Percentiles rank a stretch among this genome's conserved stretches.
phyloP scores from a whole-genome alignment of 2,113 vertebrate species.

The Tricholaema leucomelas region DNA sequence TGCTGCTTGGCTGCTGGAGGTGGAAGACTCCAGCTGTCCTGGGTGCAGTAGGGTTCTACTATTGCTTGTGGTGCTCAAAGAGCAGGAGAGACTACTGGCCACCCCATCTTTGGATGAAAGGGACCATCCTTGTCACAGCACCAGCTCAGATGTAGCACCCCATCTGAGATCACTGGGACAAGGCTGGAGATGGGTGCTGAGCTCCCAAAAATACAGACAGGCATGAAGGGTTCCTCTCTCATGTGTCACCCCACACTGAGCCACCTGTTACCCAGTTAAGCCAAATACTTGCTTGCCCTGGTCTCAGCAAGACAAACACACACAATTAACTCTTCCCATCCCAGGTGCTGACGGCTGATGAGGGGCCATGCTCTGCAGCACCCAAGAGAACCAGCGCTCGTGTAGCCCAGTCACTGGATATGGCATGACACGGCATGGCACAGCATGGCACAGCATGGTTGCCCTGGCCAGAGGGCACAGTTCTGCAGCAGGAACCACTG shows the following conservation, averaged over 20 bases:
- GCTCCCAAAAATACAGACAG: background rate
- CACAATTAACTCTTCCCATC: background rate
- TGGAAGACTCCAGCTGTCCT: rapidly evolving
- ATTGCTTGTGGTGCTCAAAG: background rate
- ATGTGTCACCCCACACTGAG: background rate
- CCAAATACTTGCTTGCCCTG: background rate
- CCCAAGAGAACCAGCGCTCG: background rate
- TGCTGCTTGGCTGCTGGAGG: background rate
- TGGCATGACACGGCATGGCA: background rate
- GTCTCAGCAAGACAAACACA: background rate
- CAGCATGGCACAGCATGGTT: background rate
- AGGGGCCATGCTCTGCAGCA: background rate
- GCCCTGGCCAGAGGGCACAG: background rate
- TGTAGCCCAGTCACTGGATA: too few species aligned
- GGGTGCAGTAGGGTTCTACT: rapidly evolving
- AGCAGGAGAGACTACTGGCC: background rate
- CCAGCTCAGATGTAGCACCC: background rate
- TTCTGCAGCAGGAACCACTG: background rate
- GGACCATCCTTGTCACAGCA: background rate
- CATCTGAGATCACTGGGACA: rapidly evolving
- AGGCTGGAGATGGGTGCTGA: background rate
- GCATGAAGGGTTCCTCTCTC: background rate
- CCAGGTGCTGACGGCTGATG: background rate
- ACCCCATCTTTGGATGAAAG: rapidly evolving
- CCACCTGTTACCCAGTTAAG: conserved; percentile 15